Base-by-base conservation (phyloP, 1,140 invertebrate species). In the Eupristina koningsbergeri region DNA sequence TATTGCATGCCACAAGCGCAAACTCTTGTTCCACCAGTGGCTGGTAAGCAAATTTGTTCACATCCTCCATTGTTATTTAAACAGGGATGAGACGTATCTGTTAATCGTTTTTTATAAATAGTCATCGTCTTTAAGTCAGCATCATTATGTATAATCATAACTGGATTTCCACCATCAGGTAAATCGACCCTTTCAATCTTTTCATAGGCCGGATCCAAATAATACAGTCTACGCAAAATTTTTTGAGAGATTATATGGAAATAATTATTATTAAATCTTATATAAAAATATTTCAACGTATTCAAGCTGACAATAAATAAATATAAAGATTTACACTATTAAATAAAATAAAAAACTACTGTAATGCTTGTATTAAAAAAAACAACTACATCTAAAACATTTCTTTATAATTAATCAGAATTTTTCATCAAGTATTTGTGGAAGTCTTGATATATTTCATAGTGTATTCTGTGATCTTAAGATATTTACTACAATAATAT, bases 1-100 rank as follows among this genome's bases (percentile, higher is more conserved):
- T 97, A 98, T 6, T 98, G 98, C 63, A 98, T 94, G 53, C 97
- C 96, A 89, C 98, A 99, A 15, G 95, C 95, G 89, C 98, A 99
- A 0, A 95, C 94, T 47, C 96, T 92, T 0, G 95, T 94, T 0
- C 94, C 94, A 0, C 93, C 94, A 0, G 95, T 93, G 8, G 94
- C 94, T 0, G 98, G 98, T 19, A 99, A 94, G 90, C 98, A 99
- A 26, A 99, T 94, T 73, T 99, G 98, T 85, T 97, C 96, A 92
- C 98, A 99, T 0, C 95, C 97, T 1, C 98, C 98, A 88, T 99
- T 99, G 85, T 95, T 96, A 17, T 91, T 94, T 22, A 96, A 92
- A 90, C 98, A 99, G 0, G 97, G 97, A 92, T 99, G 97, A 80
- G 95, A 95, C 53, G 95, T 94, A 83, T 94, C 94, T 53, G 94